phyloP scores from a whole-genome alignment of 92 coral and sea anemone species.

The Zoanthus gigantus region DNA sequence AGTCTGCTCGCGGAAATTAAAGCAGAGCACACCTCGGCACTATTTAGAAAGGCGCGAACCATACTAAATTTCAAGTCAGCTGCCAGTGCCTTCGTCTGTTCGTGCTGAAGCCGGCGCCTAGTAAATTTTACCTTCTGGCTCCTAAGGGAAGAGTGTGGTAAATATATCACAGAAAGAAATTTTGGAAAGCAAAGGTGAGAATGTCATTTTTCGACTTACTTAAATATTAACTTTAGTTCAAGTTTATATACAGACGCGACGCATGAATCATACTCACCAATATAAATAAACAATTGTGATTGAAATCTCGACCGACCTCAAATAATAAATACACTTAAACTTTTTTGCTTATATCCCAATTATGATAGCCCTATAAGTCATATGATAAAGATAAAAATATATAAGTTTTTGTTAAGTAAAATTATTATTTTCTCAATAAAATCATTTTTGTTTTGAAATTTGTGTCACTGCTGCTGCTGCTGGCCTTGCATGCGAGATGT shows the following conservation, averaged over 20 bases:
- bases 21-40: slow-evolving; percentile 15
- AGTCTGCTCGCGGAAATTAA: background rate
- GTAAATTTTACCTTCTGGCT: background rate
- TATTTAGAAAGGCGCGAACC: slow-evolving; percentile 4
- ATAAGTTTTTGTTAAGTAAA: background rate
- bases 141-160: background rate
- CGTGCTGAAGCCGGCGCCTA: background rate
- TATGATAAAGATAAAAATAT: background rate
- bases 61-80: background rate
- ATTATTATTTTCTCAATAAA: background rate
- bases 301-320: background rate
- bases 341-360: too few relatives aligned
- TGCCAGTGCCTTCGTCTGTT: background rate
- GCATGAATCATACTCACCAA: background rate
- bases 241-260: background rate
- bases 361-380: background rate
- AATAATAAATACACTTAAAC: background rate
- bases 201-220: background rate
- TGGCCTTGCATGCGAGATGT: background rate
- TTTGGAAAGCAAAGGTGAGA: background rate
- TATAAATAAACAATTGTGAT: background rate
- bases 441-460: background rate
- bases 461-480: background rate
- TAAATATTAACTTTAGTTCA: background rate
- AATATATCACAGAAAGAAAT: background rate